Evolutionary conservation across 2,888 invertebrate genomes (phyloP), one percentile per base, ranked within the genome.

Genomic region (Acanthacorydalis orientalis): DNA sequence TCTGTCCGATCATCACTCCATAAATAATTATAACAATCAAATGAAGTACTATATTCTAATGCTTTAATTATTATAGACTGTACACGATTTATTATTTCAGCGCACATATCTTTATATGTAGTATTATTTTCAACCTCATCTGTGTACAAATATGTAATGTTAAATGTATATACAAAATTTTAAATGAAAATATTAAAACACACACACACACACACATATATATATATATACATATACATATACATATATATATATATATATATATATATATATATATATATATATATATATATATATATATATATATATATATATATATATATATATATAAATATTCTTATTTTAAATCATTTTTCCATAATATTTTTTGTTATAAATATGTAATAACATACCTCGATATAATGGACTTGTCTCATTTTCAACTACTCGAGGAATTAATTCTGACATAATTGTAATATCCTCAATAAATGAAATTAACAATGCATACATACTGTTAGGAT

Each of bases 1-100:
- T 83, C 80, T 46, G 79, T 75, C 37, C 81, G 72, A 59, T 89
- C 81, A 57, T 87, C 84, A 44, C 77, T 62, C 92, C 93, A 95
- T 8, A 93, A 65, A 57, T 81, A 82, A 0, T 80, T 72, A 60
- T 82, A 88, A 51, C 77, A 73, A 47, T 79, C 75, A 56, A 77
- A 84, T 58, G 68, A 58, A 42, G 62, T 58, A 1, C 64, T 57
- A 53, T 67, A 70, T 1, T 64, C 57, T 2, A 61, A 53, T 7
- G 72, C 68, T 49, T 64, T 58, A 35, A 67, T 63, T 11, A 69
- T 55, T 0, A 60, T 63, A 31, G 55, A 53, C 31, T 54, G 52
- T n/a, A 62, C 54, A 37, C 58, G 53, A 4, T 65, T 64, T 41
- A 70, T 57, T 43, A 80, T 70, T 49, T 77, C 76, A 48, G 67